Percentiles rank a stretch among this genome's conserved stretches.
Evolutionary conservation across 2,797 vertebrate genomes (phyloP).

Genomic region (Ctenosaura bakeri): DNA sequence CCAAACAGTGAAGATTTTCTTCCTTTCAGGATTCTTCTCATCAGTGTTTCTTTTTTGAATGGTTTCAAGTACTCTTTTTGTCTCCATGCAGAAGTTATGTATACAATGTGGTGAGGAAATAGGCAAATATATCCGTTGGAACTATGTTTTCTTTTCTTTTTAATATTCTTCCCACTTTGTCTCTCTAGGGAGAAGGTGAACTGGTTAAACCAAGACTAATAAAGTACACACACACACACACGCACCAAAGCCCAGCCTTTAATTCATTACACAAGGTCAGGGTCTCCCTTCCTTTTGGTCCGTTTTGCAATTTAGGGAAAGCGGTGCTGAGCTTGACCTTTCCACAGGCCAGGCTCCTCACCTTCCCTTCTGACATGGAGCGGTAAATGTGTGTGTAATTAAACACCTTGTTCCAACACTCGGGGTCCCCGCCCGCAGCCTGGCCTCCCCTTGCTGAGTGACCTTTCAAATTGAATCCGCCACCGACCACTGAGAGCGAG

Average conservation of each 20-base stretch:
- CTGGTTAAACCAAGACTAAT: conserved; percentile 55
- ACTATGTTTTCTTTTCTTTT: background rate
- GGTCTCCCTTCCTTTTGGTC: conserved; percentile 66
- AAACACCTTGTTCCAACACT: conserved; percentile 75
- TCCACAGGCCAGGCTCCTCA: conserved; percentile 69
- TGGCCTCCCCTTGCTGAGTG: conserved; percentile 63
- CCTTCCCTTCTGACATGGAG: conserved; percentile 70
- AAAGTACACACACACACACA: conserved; percentile 35
- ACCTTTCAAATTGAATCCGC: conserved; percentile 74
- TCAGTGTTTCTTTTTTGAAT: too few species aligned
- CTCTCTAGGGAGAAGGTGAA: conserved; percentile 47
- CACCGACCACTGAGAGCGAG: conserved; percentile 32
- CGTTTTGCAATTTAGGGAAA: conserved; percentile 73
- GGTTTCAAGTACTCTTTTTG: too few species aligned
- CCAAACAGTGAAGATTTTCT: too few species aligned
- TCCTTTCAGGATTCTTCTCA: too few species aligned
- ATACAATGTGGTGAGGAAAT: background rate
- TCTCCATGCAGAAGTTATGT: background rate
- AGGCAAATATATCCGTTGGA: background rate
- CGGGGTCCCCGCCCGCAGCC: conserved; percentile 51
- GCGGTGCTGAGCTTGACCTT: conserved; percentile 73
- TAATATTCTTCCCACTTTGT: background rate
- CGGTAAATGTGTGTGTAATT: conserved; percentile 81
- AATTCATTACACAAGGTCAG: conserved; percentile 76
- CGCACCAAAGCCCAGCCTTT: conserved; percentile 53